Conservation (phyloP, 2,888 invertebrate species). For the Amblyjoppa proteus region DNA sequence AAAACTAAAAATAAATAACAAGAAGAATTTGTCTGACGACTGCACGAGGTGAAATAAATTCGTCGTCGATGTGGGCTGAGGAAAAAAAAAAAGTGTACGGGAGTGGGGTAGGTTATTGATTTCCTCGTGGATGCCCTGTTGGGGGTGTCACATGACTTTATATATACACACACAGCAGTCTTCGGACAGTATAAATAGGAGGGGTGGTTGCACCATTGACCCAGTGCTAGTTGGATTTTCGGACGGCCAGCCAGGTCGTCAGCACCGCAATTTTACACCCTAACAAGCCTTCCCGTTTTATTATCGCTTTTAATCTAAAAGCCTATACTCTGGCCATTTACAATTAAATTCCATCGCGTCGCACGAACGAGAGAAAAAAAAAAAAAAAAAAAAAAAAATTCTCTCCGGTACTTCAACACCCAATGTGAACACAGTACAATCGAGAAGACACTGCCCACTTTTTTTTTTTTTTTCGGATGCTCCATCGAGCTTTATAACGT, state of each 20-base stretch:
- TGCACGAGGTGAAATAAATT: slow-evolving; percentile 32
- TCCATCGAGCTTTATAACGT: slow-evolving; percentile 50
- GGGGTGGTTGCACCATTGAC: slow-evolving; percentile 84
- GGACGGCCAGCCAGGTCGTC: slow-evolving; percentile 79
- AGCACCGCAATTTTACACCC: slow-evolving; percentile 67
- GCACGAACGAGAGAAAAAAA: not conserved
- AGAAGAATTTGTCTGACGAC: slow-evolving; percentile 38
- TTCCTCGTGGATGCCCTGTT: slow-evolving; percentile 77
- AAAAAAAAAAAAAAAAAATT: slow-evolving; percentile 18
- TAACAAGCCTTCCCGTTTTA: slow-evolving; percentile 68
- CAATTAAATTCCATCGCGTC: not conserved
- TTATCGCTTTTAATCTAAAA: slow-evolving; percentile 21
- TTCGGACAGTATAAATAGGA: slow-evolving; percentile 81
- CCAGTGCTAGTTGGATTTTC: slow-evolving; percentile 82
- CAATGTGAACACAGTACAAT: slow-evolving; percentile 72
- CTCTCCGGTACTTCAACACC: not conserved
- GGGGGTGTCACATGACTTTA: slow-evolving; percentile 79
- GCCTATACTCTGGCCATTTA: slow-evolving; percentile 3
- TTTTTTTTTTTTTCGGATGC: slow-evolving; percentile 66
- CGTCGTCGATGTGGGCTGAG: slow-evolving; percentile 21
- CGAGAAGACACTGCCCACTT: slow-evolving; percentile 79
- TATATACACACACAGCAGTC: slow-evolving; percentile 75
- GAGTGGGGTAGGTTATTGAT: slow-evolving; percentile 82
- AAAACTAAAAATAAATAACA: slow-evolving; percentile 24
- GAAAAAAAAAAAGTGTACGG: slow-evolving; percentile 39